Evolutionary conservation across 2,797 vertebrate genomes (phyloP).

Genomic region (Cercopithecus hamlyni): DNA sequence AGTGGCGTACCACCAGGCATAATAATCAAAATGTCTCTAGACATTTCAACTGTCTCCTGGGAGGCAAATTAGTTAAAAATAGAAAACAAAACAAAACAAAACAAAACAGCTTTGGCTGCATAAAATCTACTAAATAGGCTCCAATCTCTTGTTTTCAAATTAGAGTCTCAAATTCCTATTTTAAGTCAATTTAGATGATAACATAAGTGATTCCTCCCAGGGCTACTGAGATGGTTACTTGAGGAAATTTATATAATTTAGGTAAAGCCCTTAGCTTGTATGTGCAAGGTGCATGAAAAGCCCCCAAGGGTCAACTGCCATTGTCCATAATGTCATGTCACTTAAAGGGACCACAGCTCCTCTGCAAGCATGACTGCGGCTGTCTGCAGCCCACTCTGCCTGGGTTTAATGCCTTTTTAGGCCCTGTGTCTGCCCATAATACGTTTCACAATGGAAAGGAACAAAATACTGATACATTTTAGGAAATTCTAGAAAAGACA

Average conservation of each 20-base stretch:
- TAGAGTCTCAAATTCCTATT: not conserved
- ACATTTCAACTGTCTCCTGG: not conserved
- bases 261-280: not conserved
- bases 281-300: not conserved
- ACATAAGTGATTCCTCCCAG: not conserved
- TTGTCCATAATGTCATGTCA: fast-evolving
- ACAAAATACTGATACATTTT: not conserved
- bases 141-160: constrained; percentile 23
- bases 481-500: not conserved
- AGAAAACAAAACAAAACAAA: not conserved
- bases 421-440: not conserved
- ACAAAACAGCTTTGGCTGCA: not conserved
- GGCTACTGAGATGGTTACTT: not conserved
- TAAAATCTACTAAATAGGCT: not conserved
- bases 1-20: not conserved
- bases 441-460: not conserved
- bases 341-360: not conserved
- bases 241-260: not conserved
- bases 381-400: not conserved
- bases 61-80: not conserved
- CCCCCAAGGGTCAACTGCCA: not conserved
- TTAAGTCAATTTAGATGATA: constrained; percentile 48
- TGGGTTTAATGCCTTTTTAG: not conserved
- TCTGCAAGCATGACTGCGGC: not conserved
- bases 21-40: not conserved